phyloP scores from a whole-genome alignment of 2,888 invertebrate species.

The Strigamia maritima region DNA sequence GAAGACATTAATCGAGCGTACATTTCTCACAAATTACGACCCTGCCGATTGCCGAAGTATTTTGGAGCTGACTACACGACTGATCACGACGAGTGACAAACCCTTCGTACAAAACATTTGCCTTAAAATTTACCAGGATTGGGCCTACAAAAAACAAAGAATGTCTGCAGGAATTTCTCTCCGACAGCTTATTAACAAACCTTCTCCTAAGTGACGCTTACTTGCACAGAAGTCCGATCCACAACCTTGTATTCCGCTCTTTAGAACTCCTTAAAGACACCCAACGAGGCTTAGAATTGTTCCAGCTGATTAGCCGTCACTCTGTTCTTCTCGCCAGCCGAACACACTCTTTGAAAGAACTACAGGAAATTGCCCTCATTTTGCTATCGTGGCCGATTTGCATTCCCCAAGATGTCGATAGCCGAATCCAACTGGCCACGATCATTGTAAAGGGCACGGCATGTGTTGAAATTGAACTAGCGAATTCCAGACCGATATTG shows the following conservation, averaged over 20 bases:
- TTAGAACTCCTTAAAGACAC: background rate
- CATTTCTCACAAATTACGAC: background rate
- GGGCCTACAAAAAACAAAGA: background rate
- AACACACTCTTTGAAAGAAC: background rate
- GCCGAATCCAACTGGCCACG: background rate
- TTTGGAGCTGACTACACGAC: background rate
- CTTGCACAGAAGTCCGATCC: background rate
- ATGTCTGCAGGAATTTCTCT: background rate
- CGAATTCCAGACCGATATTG: background rate
- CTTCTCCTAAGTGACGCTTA: background rate
- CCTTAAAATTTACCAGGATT: background rate
- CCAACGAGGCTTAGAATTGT: background rate
- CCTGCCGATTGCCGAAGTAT: background rate
- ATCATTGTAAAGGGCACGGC: background rate
- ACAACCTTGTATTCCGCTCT: background rate
- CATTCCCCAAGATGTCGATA: background rate
- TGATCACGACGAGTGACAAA: background rate
- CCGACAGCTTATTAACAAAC: background rate
- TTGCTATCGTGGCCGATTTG: background rate
- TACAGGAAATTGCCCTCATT: background rate
- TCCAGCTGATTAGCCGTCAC: background rate
- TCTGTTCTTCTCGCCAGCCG: background rate
- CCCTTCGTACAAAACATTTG: background rate
- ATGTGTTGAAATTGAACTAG: background rate
- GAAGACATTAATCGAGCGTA: slow-evolving; percentile 16